Base-by-base conservation (phyloP, 64 coral and sea anemone species). In the Montipora foliosa region DNA sequence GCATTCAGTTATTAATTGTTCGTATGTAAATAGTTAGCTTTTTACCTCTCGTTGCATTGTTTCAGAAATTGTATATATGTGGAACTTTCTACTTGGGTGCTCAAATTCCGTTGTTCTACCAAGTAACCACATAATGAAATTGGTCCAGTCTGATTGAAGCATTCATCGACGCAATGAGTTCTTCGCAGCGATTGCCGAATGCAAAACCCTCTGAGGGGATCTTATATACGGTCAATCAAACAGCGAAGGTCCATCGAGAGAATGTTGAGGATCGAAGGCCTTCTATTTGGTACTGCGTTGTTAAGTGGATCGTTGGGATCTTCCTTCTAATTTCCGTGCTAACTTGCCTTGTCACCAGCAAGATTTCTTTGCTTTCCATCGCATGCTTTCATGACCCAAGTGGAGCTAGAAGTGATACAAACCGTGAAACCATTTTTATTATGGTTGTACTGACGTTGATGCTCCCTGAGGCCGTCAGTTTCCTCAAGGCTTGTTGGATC, bases 331-430 rank as follows among this genome's bases (percentile, higher is more conserved):
- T 83, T 37, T 51, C 64, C 8, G 84, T 98, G 3, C 76, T 98
- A 60, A 81, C 77, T 48, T 98, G 96, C 66, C 86, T 93, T 1
- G 83, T 95, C 8, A 76, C 91, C 29, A 98, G 96, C 82, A 95
- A 98, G 78, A 80, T 98, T 79, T 95, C 93, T 13, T 58, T 98
- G 15, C 16, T 98, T 20, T 88, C 91, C 3, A 89, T 98, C 2
- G 96, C 72, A 0, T 50, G 13, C 2, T 67, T 20, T 49, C 19
- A 66, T 20, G 5, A 84, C 52, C 0, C 5, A 10, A 6, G 6
- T 14, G 8, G 47, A 22, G 5, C 24, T 61, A 6, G 4, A 21
- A 75, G 48, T 24, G 52, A n/a, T 1, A 2, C 44, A 3, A 81
- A 81, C 12, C 79, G 64, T 37, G 93, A 90, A 76, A 87, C 88